Conservation (phyloP, 2,888 invertebrate species). For the Saturnia pavonia region DNA sequence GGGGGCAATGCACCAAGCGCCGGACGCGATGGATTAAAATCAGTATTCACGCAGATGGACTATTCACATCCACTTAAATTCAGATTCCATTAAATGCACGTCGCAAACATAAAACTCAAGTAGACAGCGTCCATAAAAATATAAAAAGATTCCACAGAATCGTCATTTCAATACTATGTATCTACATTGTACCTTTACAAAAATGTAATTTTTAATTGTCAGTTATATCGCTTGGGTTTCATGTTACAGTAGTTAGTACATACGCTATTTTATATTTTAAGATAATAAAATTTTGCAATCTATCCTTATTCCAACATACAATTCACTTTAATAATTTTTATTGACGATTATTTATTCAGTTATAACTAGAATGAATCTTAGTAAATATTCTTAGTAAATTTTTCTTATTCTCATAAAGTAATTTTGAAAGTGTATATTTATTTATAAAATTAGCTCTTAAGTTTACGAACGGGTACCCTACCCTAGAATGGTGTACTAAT, state of each 20-base stretch:
- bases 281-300: too few species aligned
- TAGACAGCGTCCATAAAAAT: not conserved
- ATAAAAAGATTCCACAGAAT: slow-evolving; percentile 5
- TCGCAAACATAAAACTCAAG: slow-evolving; percentile 22
- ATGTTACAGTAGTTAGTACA: too few species aligned
- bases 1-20: slow-evolving; percentile 56
- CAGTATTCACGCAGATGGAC: slow-evolving; percentile 47
- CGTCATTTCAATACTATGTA: not conserved
- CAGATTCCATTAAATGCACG: slow-evolving; percentile 34
- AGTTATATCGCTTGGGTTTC: too few species aligned
- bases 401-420: not conserved
- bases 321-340: too few species aligned
- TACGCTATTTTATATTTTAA: too few species aligned
- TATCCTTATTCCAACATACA: too few species aligned
- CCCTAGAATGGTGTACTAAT: not conserved
- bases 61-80: slow-evolving; percentile 40
- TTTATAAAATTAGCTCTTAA: not conserved
- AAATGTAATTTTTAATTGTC: too few species aligned
- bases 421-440: not conserved
- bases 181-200: not conserved
- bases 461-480: not conserved
- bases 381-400: too few species aligned
- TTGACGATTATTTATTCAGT: too few species aligned
- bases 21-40: slow-evolving; percentile 55
- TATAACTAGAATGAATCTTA: too few species aligned